Evolutionary conservation across 1,140 invertebrate genomes (phyloP), one percentile per base, ranked within the genome.

Genomic region (Hylaeus anthracinus): DNA sequence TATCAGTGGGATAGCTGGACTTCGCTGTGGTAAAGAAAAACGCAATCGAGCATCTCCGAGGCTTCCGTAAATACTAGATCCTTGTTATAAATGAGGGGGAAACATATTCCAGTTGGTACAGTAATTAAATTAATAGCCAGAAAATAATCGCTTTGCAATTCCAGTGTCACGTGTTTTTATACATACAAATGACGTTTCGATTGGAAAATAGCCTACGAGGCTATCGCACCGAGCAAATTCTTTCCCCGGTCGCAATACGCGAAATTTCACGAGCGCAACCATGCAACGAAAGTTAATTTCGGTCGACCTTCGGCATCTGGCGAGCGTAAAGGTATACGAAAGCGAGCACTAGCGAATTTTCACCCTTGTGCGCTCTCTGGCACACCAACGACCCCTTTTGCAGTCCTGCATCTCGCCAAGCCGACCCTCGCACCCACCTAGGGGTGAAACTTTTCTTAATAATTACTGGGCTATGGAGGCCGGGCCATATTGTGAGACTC

Each of bases 401-500:
- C 75, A 61, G 76, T 43, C 39, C 60, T 74, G 80, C 83, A 60
- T 70, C 73, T 84, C 83, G 48, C 70, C 53, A 80, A 61, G 55
- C 58, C 77, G 70, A 81, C 66, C 70, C 85, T 86, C 84, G 81
- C 84, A 78, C 85, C 77, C 77, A 73, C 61, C 72, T 51, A 78
- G 64, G 75, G 84, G 55, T 48, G 77, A 83, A 86, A 73, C 84
- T 76, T 74, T 76, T 77, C 85, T 86, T 86, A 87, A 87, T 86
- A 86, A 87, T 86, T 86, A 81, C 85, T 71, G 77, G 76, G 67
- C 85, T 80, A 86, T 86, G 72, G 81, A 70, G 72, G 81, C 77
- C 70, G 65, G 72, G 81, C 77, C 70, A 83, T 77, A 86, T 80
- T 86, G 81, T 56, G 51, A 55, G 75, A 86, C 61, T 73, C 84